Evolutionary conservation across 2,797 vertebrate genomes (phyloP).

Genomic region (Emydoidea blandingii): DNA sequence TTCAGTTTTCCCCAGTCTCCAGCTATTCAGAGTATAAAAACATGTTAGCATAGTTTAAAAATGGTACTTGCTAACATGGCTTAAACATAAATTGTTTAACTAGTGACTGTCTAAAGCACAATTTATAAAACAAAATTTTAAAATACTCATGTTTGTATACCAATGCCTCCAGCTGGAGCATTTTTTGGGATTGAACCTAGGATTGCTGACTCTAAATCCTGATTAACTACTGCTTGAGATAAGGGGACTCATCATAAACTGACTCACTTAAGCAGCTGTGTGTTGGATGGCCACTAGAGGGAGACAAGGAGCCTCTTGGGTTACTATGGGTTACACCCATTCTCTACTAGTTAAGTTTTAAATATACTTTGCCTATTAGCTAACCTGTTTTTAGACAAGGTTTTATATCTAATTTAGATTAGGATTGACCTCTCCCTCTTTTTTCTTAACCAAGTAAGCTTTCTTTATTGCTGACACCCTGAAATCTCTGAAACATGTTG

Average conservation of each 20-base stretch:
- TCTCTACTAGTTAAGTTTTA: background rate
- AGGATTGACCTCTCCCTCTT: background rate
- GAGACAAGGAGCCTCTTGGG: background rate
- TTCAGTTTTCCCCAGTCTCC: background rate
- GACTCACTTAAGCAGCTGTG: background rate
- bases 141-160: background rate
- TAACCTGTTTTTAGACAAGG: background rate
- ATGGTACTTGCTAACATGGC: background rate
- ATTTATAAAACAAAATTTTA: background rate
- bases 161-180: background rate
- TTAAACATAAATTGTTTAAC: background rate
- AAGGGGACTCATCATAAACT: fast-evolving
- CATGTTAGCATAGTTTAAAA: background rate
- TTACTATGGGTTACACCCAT: background rate
- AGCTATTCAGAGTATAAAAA: background rate
- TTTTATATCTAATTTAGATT: background rate
- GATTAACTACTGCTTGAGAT: background rate
- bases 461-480: background rate
- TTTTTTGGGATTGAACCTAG: background rate
- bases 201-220: background rate
- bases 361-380: background rate
- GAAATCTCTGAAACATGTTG: background rate
- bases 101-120: background rate
- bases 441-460: background rate
- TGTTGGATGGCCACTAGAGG: background rate